A percentile compares a stretch with the other conserved stretches of the same genome.
These are phyloP conservation scores for Lumbricus terrestris DNA, from an alignment of 2,888 invertebrate species.

Conservation along the genomic window DNA sequence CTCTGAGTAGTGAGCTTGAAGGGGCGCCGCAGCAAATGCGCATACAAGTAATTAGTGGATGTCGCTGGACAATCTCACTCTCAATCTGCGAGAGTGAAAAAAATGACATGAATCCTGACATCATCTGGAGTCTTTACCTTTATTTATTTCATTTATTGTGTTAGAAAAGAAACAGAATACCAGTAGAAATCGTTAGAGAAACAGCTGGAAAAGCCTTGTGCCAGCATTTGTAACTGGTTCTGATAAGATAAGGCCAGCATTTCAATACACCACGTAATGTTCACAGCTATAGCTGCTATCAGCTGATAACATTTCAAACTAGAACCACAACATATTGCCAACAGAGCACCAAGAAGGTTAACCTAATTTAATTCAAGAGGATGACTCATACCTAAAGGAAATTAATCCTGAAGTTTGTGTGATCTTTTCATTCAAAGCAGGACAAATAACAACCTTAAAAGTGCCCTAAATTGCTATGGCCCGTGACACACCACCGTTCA, in stretches of 20 bases:
- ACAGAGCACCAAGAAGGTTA: background rate
- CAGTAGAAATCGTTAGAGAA: no score
- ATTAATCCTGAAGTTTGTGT: background rate
- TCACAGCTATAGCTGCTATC: no score
- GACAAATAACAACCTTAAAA: background rate
- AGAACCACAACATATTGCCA: background rate
- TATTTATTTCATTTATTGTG: no score
- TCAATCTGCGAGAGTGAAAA: background rate
- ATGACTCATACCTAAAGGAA: background rate
- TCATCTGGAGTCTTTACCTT: background rate
- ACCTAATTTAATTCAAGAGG: background rate
- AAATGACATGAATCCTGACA: background rate
- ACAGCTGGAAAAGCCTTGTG: background rate
- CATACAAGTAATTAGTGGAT: no score
- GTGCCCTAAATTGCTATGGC: background rate
- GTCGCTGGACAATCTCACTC: no score
- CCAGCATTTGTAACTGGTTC: background rate
- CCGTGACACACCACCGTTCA: background rate
- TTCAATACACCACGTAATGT: no score
- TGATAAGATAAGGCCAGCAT: background rate
- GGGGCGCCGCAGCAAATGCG: no score
- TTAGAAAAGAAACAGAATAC: no score
- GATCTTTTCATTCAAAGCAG: background rate
- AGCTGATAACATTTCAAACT: background rate
- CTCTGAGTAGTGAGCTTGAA: no score